phyloP scores from a whole-genome alignment of 2,888 invertebrate species.

The Cepaea hortensis region DNA sequence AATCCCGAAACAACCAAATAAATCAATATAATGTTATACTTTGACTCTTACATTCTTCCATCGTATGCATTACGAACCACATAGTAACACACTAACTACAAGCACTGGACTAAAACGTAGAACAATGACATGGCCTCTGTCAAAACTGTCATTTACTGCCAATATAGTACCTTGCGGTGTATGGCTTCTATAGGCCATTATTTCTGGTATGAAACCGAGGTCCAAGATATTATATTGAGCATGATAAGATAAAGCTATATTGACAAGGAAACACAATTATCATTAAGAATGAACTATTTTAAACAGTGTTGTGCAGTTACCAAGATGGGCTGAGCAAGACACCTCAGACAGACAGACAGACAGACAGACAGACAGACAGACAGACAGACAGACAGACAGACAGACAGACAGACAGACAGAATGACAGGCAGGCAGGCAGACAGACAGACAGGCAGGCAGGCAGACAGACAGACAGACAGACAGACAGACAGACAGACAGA shows the following conservation, averaged over 20 bases:
- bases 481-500: slow-evolving; percentile 25
- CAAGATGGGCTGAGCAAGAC: not conserved
- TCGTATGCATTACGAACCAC: not conserved
- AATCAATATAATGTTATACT: too few species aligned
- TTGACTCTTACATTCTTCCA: too few species aligned
- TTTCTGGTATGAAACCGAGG: not conserved
- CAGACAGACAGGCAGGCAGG: not conserved
- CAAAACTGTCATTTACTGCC: too few species aligned
- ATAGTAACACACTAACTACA: too few species aligned
- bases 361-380: slow-evolving; percentile 7
- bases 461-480: slow-evolving; percentile 17
- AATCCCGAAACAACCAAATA: too few species aligned
- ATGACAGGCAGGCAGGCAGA: too few species aligned
- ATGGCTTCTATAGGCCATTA: not conserved
- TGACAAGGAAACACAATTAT: not conserved
- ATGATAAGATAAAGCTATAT: not conserved
- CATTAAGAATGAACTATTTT: not conserved
- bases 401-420: not conserved
- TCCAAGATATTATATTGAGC: not conserved
- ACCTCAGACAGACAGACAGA: not conserved
- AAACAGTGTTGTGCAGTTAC: not conserved
- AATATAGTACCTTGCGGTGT: too few species aligned
- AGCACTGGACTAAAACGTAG: too few species aligned
- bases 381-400: slow-evolving; percentile 7
- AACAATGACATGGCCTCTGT: too few species aligned